phyloP scores from a whole-genome alignment of 2,113 vertebrate species.

The Apistogramma diplotaenia region DNA sequence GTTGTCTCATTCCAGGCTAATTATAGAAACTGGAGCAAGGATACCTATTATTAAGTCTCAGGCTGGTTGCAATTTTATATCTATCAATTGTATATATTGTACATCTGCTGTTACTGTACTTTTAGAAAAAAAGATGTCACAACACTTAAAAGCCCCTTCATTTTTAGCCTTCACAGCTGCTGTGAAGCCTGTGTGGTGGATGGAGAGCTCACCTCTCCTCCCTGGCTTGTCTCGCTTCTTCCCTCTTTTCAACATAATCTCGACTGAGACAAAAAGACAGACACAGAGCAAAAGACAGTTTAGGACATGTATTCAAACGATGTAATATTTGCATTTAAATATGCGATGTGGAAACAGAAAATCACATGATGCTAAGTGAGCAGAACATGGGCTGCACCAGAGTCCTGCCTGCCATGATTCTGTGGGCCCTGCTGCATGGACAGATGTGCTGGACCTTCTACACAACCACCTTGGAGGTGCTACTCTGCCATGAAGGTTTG shows the following conservation, averaged over 20 bases:
- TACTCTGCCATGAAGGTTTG: too few relatives aligned
- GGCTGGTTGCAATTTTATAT: not conserved
- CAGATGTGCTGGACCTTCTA: not conserved
- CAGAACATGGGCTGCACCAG: not conserved
- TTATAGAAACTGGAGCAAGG: not conserved
- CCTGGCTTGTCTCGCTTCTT: constrained; percentile 89
- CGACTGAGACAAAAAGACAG: constrained; percentile 75
- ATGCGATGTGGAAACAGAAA: not conserved
- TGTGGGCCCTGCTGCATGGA: not conserved
- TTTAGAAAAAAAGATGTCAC: constrained; percentile 7
- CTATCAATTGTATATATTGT: too few relatives aligned
- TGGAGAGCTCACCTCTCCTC: constrained; percentile 87
- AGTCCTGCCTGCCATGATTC: not conserved
- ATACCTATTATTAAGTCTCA: constrained; percentile 46
- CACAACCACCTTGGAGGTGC: not conserved
- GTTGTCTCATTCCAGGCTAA: constrained; percentile 11
- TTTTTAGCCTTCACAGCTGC: constrained; percentile 12
- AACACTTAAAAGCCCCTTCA: constrained; percentile 4
- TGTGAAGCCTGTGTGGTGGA: not conserved
- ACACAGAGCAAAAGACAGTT: not conserved
- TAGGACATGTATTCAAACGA: not conserved
- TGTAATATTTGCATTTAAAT: not conserved
- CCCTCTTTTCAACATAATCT: constrained; percentile 89
- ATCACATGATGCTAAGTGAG: not conserved
- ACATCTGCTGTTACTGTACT: constrained; percentile 62